Evolutionary conservation across 1,140 invertebrate species (phyloP).

Genomic region (Aphelenchoides avenae): DNA sequence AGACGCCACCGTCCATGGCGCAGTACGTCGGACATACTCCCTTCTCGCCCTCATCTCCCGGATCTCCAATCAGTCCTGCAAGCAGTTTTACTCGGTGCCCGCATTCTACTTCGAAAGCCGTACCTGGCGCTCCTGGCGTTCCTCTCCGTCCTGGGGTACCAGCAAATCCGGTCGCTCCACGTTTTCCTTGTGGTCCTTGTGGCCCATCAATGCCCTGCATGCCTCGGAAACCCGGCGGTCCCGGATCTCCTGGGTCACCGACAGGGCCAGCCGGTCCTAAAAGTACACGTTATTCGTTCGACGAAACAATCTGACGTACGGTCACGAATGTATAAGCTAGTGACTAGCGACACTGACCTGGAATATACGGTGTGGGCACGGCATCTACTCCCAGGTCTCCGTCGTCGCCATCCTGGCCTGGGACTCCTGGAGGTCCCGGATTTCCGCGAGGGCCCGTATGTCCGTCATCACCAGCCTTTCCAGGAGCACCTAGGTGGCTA

Average conservation of each 20-base stretch:
- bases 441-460: conserved; percentile 17
- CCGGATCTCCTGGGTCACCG: conserved; percentile 19
- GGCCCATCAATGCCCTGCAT: conserved; percentile 40
- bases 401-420: conserved; percentile 38
- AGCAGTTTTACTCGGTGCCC: not conserved
- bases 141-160: conserved; percentile 34
- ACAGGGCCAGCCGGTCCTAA: conserved; percentile 20
- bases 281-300: too few relatives aligned
- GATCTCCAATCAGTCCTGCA: conserved; percentile 33
- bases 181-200: conserved; percentile 31
- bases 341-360: not conserved
- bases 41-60: conserved; percentile 45
- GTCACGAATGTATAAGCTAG: conserved; percentile 15
- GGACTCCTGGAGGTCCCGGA: conserved; percentile 29
- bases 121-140: conserved; percentile 29
- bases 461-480: conserved; percentile 13
- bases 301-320: too few relatives aligned
- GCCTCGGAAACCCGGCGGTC: conserved; percentile 28
- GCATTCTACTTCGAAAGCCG: not conserved
- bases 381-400: conserved; percentile 34
- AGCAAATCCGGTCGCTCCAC: conserved; percentile 16
- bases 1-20: conserved; percentile 47
- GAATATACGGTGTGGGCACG: conserved; percentile 12
- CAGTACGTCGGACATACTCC: conserved; percentile 58
- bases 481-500: conserved; percentile 34